Conservation (phyloP, 2,113 vertebrate genomes). For the Ameiurus melas region DNA sequence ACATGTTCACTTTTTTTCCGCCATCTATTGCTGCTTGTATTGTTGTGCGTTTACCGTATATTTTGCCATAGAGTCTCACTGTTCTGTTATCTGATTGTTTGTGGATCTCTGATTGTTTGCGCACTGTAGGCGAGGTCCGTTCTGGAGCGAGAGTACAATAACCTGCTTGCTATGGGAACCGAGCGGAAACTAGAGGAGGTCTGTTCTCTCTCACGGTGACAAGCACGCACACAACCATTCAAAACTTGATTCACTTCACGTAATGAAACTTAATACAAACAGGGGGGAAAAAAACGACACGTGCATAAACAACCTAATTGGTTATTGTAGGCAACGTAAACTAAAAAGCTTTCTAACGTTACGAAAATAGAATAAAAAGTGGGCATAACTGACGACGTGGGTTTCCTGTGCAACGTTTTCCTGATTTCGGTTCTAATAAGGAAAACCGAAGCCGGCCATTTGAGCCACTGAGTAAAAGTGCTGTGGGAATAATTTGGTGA, state of each 20-base stretch:
- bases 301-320: neutral
- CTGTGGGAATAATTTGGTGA: neutral
- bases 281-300: neutral
- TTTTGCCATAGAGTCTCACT: neutral
- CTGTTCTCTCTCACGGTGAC: conserved; percentile 43
- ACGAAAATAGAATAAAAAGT: neutral
- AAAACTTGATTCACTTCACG: neutral
- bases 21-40: neutral
- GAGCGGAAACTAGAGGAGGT: conserved; percentile 92
- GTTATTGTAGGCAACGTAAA: neutral
- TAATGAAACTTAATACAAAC: neutral
- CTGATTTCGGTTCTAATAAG: neutral
- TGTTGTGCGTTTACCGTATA: neutral
- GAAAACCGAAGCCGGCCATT: neutral
- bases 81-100: neutral
- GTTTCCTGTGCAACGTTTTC: neutral
- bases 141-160: conserved; percentile 90
- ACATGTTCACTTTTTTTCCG: neutral
- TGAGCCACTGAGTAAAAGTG: neutral
- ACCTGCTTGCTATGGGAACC: conserved; percentile 85
- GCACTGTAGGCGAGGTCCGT: conserved; percentile 80
- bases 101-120: neutral
- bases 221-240: neutral
- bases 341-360: neutral
- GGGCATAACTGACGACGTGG: neutral